A percentile compares a stretch with the other conserved stretches of the same genome.
Evolutionary conservation across 2,888 invertebrate genomes (phyloP).

Genomic region (Drosophila paracracens): DNA sequence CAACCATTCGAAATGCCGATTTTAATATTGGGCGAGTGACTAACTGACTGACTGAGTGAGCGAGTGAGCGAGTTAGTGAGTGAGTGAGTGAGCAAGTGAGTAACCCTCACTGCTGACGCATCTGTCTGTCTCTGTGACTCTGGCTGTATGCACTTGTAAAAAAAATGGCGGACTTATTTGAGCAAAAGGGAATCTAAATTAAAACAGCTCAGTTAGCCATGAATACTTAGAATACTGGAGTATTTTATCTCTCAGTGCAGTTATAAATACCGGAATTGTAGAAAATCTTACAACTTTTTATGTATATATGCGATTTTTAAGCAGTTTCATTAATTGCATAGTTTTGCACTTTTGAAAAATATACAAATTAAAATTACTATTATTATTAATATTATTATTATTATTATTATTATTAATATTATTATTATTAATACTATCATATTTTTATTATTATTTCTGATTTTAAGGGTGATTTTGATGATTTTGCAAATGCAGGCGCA

Average conservation of each 20-base stretch:
- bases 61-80: slow-evolving; percentile 12
- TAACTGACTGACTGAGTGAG: slow-evolving; percentile 12
- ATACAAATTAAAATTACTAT: neutral
- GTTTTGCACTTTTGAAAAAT: neutral
- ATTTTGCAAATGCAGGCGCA: neutral
- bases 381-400: too few species aligned
- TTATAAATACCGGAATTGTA: neutral
- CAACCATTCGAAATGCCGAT: slow-evolving; percentile 70
- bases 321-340: neutral
- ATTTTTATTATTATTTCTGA: neutral
- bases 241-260: neutral
- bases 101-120: slow-evolving; percentile 45
- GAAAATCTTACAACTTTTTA: neutral
- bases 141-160: slow-evolving; percentile 18
- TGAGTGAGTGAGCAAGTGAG: slow-evolving; percentile 13
- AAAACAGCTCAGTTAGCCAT: neutral
- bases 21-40: slow-evolving; percentile 62
- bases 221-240: neutral
- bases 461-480: neutral
- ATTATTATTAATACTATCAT: neutral
- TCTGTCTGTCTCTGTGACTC: slow-evolving; percentile 19
- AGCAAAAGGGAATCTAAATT: neutral
- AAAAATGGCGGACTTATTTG: neutral
- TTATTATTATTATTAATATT: too few species aligned
- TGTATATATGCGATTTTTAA: neutral